These are phyloP conservation scores for Cricetomys ansorgei DNA, from an alignment of 2,113 vertebrate species.

Conservation along the genomic window DNA sequence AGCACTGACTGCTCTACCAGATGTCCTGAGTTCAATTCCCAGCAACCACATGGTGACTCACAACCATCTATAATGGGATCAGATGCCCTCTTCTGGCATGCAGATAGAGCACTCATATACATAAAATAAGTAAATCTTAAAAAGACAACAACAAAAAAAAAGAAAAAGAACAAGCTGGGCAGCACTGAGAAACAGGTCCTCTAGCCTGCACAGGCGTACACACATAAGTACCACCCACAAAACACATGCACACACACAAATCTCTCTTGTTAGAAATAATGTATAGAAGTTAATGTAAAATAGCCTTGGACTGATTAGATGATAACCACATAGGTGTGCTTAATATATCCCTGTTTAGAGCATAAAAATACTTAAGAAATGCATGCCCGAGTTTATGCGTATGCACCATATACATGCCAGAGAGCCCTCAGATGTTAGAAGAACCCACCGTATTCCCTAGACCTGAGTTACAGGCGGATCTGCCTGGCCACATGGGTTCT, in stretches of 20 bases:
- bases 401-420: not conserved
- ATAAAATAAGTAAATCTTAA: no score
- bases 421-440: not conserved
- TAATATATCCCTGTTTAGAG: not conserved
- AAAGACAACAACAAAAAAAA: no score
- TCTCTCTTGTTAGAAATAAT: conserved; percentile 34
- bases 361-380: not conserved
- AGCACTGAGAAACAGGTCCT: not conserved
- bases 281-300: conserved; percentile 16
- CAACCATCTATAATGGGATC: no score
- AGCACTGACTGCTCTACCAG: no score
- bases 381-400: not conserved
- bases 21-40: no score
- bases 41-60: no score
- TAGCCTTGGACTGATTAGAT: conserved; percentile 1
- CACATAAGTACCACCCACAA: not conserved
- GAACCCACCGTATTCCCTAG: not conserved
- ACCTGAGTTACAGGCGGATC: not conserved
- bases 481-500: not conserved
- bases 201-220: not conserved
- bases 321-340: not conserved
- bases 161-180: no score
- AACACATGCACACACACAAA: not conserved
- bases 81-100: no score
- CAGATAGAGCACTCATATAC: no score